Conservation (phyloP, 2,797 vertebrate species). For the Dendrocincla tyrannina region DNA sequence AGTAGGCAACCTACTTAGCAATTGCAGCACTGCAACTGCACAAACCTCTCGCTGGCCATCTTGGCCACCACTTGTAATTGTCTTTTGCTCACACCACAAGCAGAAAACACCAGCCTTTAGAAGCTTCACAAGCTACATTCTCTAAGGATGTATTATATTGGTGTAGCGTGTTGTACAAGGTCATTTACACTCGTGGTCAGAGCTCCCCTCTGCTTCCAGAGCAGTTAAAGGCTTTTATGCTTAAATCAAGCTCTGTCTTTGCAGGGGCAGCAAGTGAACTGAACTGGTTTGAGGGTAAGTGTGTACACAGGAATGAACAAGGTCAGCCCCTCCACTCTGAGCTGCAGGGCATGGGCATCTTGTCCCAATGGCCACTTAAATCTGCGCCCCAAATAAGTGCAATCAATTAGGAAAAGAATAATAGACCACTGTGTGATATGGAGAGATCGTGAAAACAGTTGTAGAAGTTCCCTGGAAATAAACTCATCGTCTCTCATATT, state of each 20-base stretch:
- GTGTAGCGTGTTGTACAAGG: neutral
- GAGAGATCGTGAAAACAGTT: neutral
- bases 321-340: neutral
- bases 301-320: fast-evolving
- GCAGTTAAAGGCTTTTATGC: neutral
- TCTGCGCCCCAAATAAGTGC: neutral
- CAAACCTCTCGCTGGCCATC: neutral
- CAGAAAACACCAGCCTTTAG: fast-evolving
- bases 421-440: fast-evolving
- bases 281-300: neutral
- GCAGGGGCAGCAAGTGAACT: neutral
- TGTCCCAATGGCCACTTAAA: neutral
- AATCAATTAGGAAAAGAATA: neutral
- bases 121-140: neutral
- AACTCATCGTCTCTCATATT: neutral
- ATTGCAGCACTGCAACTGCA: neutral
- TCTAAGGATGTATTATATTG: neutral
- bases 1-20: neutral
- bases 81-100: neutral
- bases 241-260: neutral
- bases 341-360: neutral
- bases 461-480: neutral
- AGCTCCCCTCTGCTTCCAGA: neutral
- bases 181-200: neutral
- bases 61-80: neutral